These are phyloP conservation scores for Drosophila murphyi DNA, from an alignment of 1,140 invertebrate genomes.

Conservation along the genomic window DNA sequence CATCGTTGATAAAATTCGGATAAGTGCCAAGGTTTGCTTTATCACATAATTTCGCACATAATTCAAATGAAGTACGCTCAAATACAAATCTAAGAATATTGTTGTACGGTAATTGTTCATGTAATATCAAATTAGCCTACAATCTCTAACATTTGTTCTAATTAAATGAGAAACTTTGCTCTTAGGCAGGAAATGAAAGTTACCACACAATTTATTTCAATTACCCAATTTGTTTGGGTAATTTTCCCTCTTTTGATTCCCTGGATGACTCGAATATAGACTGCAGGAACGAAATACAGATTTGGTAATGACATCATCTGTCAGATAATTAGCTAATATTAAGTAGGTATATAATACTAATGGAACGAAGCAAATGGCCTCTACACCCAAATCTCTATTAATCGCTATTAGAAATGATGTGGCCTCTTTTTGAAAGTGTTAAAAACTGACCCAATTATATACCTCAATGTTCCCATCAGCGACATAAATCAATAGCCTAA, in stretches of 20 bases:
- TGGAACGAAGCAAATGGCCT: not conserved
- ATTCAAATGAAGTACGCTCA: not conserved
- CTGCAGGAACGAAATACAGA: not conserved
- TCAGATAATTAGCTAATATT: conserved; percentile 7
- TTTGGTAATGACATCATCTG: conserved; percentile 13
- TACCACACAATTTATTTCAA: conserved; percentile 12
- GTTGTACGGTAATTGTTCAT: not conserved
- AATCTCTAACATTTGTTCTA: conserved; percentile 7
- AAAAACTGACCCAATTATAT: not conserved
- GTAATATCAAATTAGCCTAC: not conserved
- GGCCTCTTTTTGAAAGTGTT: not conserved
- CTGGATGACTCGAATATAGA: not conserved
- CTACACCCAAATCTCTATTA: not conserved
- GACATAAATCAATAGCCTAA: not conserved
- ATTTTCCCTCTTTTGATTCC: not conserved
- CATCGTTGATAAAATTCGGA: not conserved
- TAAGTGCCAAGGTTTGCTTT: not conserved
- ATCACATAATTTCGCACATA: not conserved
- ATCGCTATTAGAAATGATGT: too few relatives aligned
- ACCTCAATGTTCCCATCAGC: not conserved
- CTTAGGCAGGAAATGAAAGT: conserved; percentile 11
- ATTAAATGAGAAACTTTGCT: conserved; percentile 15
- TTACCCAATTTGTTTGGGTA: conserved; percentile 6
- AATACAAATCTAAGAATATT: not conserved
- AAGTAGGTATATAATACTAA: not conserved